Evolutionary conservation across 2,888 invertebrate genomes (phyloP), one percentile per base, ranked within the genome.

Genomic region (Tetragonisca angustula): DNA sequence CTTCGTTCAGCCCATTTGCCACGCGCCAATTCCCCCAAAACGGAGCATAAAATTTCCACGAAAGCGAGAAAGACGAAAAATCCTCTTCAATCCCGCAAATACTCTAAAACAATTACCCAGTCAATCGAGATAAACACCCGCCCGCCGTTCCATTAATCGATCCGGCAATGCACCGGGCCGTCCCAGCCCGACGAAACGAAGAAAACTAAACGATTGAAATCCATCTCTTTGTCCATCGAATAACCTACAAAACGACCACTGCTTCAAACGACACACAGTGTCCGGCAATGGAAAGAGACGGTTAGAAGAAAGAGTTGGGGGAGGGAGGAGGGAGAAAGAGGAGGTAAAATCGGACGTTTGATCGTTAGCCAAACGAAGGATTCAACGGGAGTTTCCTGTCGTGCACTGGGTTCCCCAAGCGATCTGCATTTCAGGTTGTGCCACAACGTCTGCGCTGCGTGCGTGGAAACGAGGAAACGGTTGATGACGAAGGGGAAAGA

Each of bases 271-370:
- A 24, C n/a, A 19, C 2, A 15, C 4, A 13, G 9, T 4, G 19
- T 4, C 4, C 32, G 32, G 56, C 56, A 59, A n/a, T 0, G 6
- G n/a, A 21, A 6, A 52, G 21, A 15, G 17, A 43, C 1, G 43
- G 43, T 43, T 9, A 9, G 9, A 24, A 59, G 2, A 27, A 32
- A 2, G 9, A 43, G 9, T 9, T 9, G 43, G 9, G 43, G 9
- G 9, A 9, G 43, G 9, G 36, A 36, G 56, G 49, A 3, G n/a
- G 11, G 24, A 50, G 27, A 43, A 43, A 36, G 36, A 21, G 50
- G 36, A 21, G 43, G 36, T 68, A 62, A 68, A 79, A 74, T 81
- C 43, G 69, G 59, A 43, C 79, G 81, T 52, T 70, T 50, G 74
- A 75, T 76, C 62, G 52, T 6, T 32, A 24, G 24, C 24, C 68